Evolutionary conservation across 2,888 invertebrate genomes (phyloP).

Genomic region (Cryptocheilus praepositus): DNA sequence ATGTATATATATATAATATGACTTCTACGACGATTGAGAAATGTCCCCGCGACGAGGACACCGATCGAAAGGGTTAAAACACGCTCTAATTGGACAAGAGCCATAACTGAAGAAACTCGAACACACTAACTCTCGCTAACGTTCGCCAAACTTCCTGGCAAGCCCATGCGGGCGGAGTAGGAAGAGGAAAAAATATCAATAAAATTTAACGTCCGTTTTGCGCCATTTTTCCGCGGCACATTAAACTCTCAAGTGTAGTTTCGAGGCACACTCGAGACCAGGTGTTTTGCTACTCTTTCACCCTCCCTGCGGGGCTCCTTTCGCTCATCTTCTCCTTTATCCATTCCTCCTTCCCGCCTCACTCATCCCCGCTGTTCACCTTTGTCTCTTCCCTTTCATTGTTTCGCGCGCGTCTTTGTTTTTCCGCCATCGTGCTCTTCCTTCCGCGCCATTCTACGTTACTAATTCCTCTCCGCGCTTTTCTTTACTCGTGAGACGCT

Average conservation of each 20-base stretch:
- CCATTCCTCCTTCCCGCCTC: no score
- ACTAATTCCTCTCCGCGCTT: not conserved
- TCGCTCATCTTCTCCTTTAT: no score
- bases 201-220: not conserved
- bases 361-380: not conserved
- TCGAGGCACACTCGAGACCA: conserved; percentile 24
- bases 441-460: not conserved
- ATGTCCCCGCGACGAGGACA: no score
- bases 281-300: conserved; percentile 20
- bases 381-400: conserved; percentile 20
- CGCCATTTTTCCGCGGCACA: not conserved
- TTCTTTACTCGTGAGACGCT: not conserved
- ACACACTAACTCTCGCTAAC: no score
- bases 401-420: conserved; percentile 11
- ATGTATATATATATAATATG: no score
- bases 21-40: no score
- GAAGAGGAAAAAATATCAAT: conserved; percentile 2
- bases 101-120: no score
- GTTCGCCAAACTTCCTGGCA: no score
- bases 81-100: no score
- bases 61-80: no score
- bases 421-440: not conserved
- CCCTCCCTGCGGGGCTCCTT: no score
- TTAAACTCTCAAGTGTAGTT: conserved; percentile 12
- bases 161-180: not conserved